Conservation (phyloP, 2,113 vertebrate species). For the Tachycineta bicolor region DNA sequence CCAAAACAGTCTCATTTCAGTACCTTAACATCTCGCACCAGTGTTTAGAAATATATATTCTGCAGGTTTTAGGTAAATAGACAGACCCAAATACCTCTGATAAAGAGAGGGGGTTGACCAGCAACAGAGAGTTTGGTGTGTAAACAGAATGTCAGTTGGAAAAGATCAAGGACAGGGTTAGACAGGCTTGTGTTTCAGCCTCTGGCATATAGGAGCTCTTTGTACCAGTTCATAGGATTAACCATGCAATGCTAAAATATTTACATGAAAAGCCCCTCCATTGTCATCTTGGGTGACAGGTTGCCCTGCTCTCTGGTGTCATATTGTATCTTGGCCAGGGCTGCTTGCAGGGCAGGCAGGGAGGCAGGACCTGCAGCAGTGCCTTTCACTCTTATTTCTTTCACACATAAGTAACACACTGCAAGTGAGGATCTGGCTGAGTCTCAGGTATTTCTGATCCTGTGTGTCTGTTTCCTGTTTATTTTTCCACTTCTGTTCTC, state of each 20-base stretch:
- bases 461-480: background rate
- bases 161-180: slow-evolving; percentile 26
- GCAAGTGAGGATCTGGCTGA: background rate
- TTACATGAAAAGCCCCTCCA: slow-evolving; percentile 32
- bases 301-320: slow-evolving; percentile 26
- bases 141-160: background rate
- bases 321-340: background rate
- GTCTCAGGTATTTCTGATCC: background rate
- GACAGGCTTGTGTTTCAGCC: slow-evolving; percentile 51
- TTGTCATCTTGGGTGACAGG: slow-evolving; percentile 15
- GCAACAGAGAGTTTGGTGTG: background rate
- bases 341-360: background rate
- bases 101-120: background rate
- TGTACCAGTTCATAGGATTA: slow-evolving; percentile 53
- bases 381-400: background rate
- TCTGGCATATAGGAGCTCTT: slow-evolving; percentile 46
- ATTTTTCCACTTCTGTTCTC: background rate
- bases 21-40: background rate
- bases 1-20: background rate
- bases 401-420: background rate
- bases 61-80: background rate
- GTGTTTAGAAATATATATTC: background rate
- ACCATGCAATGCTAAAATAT: slow-evolving; percentile 60
- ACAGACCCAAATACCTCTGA: background rate
- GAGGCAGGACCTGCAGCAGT: background rate